Evolutionary conservation across 2,797 vertebrate species (phyloP).

Genomic region (Trichosurus vulpecula): DNA sequence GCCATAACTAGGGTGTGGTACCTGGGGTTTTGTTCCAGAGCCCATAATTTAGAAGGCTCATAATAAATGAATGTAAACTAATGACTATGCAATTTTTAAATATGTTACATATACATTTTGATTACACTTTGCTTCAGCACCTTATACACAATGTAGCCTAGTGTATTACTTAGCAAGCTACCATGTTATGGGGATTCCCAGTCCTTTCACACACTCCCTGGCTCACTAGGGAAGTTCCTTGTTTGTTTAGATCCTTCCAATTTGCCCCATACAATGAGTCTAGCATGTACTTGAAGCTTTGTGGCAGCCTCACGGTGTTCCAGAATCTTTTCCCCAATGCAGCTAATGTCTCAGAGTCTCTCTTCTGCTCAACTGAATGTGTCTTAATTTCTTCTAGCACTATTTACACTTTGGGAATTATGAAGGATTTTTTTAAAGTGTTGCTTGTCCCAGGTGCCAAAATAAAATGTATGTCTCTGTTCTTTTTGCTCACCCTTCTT

Average conservation of each 20-base stretch:
- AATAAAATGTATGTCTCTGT: background rate
- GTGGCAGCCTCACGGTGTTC: background rate
- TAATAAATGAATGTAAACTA: background rate
- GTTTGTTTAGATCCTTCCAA: background rate
- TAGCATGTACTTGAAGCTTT: background rate
- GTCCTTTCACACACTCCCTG: background rate
- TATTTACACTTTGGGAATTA: background rate
- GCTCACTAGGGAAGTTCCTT: background rate
- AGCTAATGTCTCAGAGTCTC: background rate
- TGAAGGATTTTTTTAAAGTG: background rate
- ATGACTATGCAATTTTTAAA: background rate
- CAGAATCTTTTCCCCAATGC: background rate
- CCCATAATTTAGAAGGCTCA: background rate
- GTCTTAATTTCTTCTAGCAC: background rate
- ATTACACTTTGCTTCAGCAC: background rate
- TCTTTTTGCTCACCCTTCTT: background rate
- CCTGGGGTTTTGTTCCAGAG: background rate
- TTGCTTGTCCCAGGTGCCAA: background rate
- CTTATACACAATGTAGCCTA: background rate
- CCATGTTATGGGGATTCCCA: background rate
- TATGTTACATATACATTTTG: background rate
- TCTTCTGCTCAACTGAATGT: background rate
- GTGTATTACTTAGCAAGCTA: background rate
- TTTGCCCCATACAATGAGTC: background rate
- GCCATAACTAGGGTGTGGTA: background rate